phyloP scores from a whole-genome alignment of 2,113 vertebrate genomes.

The Rafetus swinhoei region DNA sequence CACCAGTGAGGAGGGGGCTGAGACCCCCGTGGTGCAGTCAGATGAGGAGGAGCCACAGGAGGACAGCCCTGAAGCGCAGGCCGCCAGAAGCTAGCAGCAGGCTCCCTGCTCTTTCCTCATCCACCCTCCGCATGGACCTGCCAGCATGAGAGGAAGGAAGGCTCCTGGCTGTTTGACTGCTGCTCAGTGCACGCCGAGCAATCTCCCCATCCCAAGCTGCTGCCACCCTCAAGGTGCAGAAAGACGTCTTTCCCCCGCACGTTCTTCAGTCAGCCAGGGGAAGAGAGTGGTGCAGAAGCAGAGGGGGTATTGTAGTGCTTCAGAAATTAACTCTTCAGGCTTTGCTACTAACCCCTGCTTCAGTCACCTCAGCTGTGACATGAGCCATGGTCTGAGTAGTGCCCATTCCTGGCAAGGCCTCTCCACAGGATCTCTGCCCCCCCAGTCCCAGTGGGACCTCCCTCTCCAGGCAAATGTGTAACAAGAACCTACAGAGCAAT shows the following conservation, averaged over 20 bases:
- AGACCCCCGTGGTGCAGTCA: conserved; percentile 90
- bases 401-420: conserved; percentile 2
- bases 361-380: not conserved
- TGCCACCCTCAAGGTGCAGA: conserved; percentile 1
- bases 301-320: conserved; percentile 34
- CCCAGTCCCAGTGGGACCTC: conserved; percentile 7
- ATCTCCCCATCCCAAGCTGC: conserved; percentile 41
- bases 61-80: conserved; percentile 77
- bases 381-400: too few species aligned
- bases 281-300: conserved; percentile 9
- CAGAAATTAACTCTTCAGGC: conserved; percentile 69
- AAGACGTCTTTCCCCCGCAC: not conserved
- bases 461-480: conserved; percentile 40
- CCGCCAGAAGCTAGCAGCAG: conserved; percentile 76
- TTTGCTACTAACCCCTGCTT: conserved; percentile 75
- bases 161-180: conserved; percentile 24
- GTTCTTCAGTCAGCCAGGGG: conserved; percentile 22
- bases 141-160: conserved; percentile 17
- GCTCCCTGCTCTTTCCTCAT: conserved; percentile 26
- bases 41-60: conserved; percentile 88
- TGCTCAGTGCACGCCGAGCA: not conserved
- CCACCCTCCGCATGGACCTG: conserved; percentile 36
- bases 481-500: not conserved
- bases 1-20: conserved; percentile 81
- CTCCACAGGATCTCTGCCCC: not conserved